phyloP scores from a whole-genome alignment of 1,140 invertebrate genomes.

The Caenorhabditis remanei region DNA sequence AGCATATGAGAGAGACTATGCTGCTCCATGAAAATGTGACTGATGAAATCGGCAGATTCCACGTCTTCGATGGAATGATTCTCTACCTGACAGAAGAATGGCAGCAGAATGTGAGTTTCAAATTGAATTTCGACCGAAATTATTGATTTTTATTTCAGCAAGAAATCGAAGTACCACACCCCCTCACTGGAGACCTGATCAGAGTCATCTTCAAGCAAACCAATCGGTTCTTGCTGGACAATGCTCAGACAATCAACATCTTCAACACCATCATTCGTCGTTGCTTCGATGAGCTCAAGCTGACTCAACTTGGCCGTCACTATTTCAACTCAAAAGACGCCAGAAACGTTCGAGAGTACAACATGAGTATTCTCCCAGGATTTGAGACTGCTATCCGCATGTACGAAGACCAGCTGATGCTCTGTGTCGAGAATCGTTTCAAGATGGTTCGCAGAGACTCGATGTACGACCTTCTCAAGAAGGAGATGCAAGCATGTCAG shows the following conservation, averaged over 20 bases:
- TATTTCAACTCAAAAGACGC: not conserved
- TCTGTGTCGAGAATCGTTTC: constrained; percentile 64
- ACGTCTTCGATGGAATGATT: constrained; percentile 63
- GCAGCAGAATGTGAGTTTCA: constrained; percentile 12
- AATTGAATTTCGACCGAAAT: not conserved
- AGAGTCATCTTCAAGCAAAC: constrained; percentile 45
- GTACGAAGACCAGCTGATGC: constrained; percentile 60
- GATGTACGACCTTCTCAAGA: not conserved
- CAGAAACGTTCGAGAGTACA: not conserved
- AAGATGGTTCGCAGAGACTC: constrained; percentile 59
- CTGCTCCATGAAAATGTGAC: constrained; percentile 1
- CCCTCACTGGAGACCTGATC: not conserved
- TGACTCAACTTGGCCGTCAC: not conserved
- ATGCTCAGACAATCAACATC: too few species aligned
- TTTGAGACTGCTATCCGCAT: constrained; percentile 61
- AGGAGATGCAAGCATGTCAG: constrained; percentile 38
- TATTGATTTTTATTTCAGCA: not conserved
- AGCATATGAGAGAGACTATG: constrained; percentile 4
- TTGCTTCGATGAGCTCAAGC: too few species aligned
- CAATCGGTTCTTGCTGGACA: constrained; percentile 58
- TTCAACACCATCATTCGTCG: too few species aligned
- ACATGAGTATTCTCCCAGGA: constrained; percentile 49
- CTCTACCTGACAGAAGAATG: constrained; percentile 48
- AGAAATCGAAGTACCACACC: constrained; percentile 45
- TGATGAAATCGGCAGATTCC: not conserved